Percentiles rank a stretch among this genome's conserved stretches.
Evolutionary conservation across 2,797 vertebrate genomes (phyloP).

Genomic region (Sebastes aleutianus): DNA sequence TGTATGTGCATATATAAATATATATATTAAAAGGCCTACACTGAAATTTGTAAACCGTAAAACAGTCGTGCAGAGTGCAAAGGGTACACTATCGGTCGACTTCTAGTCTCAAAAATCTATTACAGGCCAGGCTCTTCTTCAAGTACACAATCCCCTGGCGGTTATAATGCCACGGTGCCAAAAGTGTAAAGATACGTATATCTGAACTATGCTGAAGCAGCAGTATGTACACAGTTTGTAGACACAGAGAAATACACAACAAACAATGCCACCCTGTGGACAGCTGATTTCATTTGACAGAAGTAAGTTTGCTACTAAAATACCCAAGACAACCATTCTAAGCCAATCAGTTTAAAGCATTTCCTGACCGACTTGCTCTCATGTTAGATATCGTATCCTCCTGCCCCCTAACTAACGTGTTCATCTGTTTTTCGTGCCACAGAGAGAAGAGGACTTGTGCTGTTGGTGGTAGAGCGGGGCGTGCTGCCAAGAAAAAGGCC

Average conservation of each 20-base stretch:
- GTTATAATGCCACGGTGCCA: too few relatives aligned
- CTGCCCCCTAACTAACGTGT: background rate
- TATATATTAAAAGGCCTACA: background rate
- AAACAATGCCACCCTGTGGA: background rate
- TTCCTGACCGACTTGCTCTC: background rate
- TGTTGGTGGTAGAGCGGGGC: background rate
- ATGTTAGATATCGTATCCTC: background rate
- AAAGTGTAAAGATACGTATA: background rate
- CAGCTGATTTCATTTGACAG: background rate
- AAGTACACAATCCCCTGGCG: too few relatives aligned
- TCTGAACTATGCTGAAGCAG: background rate
- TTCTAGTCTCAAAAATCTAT: too few relatives aligned
- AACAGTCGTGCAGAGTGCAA: background rate
- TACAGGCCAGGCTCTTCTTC: too few relatives aligned
- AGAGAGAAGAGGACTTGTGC: slow-evolving; percentile 17
- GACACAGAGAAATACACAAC: background rate
- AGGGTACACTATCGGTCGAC: too few relatives aligned
- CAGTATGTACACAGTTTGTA: background rate
- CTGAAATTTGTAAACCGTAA: background rate
- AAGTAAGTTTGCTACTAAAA: background rate
- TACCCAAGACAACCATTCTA: background rate
- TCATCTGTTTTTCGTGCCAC: background rate
- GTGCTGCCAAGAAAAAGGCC: slow-evolving; percentile 64
- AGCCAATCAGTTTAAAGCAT: background rate
- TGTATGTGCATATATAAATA: background rate